A percentile compares a stretch with the other conserved stretches of the same genome.
Evolutionary conservation across 2,797 vertebrate species (phyloP).

Genomic region (Diceros bicornis): DNA sequence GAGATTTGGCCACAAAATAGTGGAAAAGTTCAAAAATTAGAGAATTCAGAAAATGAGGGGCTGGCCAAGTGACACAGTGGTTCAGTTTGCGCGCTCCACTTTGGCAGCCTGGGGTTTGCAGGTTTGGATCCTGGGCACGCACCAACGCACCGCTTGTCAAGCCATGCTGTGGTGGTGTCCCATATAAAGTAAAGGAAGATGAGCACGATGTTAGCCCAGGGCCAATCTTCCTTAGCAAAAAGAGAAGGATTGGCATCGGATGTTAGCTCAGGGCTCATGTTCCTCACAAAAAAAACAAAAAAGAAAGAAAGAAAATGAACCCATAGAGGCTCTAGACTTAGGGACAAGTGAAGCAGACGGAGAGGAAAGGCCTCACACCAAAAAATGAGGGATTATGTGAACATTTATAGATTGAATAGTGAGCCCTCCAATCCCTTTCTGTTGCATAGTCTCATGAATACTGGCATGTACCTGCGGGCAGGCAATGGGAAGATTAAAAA

Average conservation of each 20-base stretch:
- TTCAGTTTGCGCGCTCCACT: too few species aligned
- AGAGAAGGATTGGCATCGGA: too few species aligned
- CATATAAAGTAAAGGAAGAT: too few species aligned
- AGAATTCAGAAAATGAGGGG: not conserved
- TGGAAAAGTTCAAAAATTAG: not conserved
- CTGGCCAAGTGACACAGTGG: too few species aligned
- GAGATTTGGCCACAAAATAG: not conserved
- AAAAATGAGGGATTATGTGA: not conserved
- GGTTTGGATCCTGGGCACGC: too few species aligned
- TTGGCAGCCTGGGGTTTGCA: too few species aligned
- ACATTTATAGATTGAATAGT: not conserved
- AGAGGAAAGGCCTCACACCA: not conserved
- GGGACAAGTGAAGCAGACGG: not conserved
- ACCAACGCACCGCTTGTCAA: too few species aligned
- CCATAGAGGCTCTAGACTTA: constrained; percentile 16
- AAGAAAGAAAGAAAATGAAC: not conserved
- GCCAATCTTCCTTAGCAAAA: too few species aligned
- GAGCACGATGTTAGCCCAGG: too few species aligned
- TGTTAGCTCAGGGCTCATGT: too few species aligned
- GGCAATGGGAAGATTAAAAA: not conserved
- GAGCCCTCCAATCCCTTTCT: not conserved
- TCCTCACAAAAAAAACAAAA: too few species aligned
- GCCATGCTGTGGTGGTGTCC: too few species aligned
- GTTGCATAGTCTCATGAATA: not conserved
- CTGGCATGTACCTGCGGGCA: not conserved